A percentile compares a stretch with the other conserved stretches of the same genome.
phyloP scores from a whole-genome alignment of 2,888 invertebrate species.

The Sphaeridia pumilis region DNA sequence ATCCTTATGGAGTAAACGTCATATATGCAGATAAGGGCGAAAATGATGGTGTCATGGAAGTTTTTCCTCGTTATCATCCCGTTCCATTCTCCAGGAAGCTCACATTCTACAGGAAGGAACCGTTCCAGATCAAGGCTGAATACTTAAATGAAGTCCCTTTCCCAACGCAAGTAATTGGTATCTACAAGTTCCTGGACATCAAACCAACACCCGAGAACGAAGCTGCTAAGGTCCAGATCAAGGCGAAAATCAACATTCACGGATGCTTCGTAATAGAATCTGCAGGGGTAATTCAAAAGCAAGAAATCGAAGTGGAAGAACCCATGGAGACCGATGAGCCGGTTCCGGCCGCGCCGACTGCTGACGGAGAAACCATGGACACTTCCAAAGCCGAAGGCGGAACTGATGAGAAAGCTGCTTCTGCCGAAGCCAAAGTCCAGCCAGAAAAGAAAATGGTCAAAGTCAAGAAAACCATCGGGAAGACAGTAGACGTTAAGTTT shows the following conservation, averaged over 20 bases:
- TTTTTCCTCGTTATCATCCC: constrained; percentile 77
- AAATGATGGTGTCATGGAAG: constrained; percentile 68
- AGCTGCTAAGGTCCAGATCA: constrained; percentile 89
- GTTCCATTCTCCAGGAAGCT: constrained; percentile 90
- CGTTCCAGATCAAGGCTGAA: constrained; percentile 73
- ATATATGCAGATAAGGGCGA: constrained; percentile 60
- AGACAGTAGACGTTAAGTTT: constrained; percentile 12
- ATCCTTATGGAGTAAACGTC: constrained; percentile 75
- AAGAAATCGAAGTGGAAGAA: constrained; percentile 44
- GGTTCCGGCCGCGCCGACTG: constrained; percentile 16
- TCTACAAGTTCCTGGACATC: constrained; percentile 50
- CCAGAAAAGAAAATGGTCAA: constrained; percentile 37
- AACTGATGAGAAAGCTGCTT: constrained; percentile 31
- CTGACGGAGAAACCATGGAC: constrained; percentile 21
- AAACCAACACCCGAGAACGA: constrained; percentile 78
- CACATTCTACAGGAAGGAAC: constrained; percentile 79
- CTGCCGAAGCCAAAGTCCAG: constrained; percentile 12
- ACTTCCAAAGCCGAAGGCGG: constrained; percentile 47
- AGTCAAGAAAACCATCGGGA: constrained; percentile 42
- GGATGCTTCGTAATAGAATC: constrained; percentile 55
- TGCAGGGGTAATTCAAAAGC: constrained; percentile 51
- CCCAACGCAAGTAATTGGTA: constrained; percentile 67
- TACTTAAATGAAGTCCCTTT: constrained; percentile 65
- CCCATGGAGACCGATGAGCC: constrained; percentile 33
- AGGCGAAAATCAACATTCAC: constrained; percentile 84